phyloP scores from a whole-genome alignment of 1,140 invertebrate genomes.

The Sinonovacula constricta region DNA sequence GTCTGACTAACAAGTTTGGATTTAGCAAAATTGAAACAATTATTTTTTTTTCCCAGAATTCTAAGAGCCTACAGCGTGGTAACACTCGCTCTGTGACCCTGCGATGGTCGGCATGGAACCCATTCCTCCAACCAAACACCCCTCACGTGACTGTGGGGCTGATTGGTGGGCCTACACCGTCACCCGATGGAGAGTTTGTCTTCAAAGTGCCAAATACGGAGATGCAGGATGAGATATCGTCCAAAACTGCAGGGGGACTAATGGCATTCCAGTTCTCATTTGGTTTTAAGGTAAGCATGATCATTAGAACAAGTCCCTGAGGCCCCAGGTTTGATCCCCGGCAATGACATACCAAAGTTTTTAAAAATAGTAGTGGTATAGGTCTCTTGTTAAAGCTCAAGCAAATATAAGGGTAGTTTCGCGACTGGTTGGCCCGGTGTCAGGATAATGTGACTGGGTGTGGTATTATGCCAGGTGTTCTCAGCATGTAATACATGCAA shows the following conservation, averaged over 20 bases:
- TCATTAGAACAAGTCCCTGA: no score
- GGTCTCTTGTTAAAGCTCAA: no score
- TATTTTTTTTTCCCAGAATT: slow-evolving; percentile 58
- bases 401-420: no score
- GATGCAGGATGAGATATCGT: slow-evolving; percentile 69
- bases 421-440: no score
- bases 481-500: no score
- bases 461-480: no score
- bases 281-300: slow-evolving; percentile 59
- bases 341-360: no score
- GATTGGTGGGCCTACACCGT: slow-evolving; percentile 67
- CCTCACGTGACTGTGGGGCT: slow-evolving; percentile 60
- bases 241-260: slow-evolving; percentile 66
- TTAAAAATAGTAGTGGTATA: no score
- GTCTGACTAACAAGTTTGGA: no score
- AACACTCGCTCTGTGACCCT: slow-evolving; percentile 68
- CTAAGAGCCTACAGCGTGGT: slow-evolving; percentile 59
- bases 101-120: slow-evolving; percentile 76
- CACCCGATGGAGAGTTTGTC: slow-evolving; percentile 73
- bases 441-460: no score
- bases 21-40: no score
- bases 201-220: slow-evolving; percentile 70
- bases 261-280: slow-evolving; percentile 67
- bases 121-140: slow-evolving; percentile 64
- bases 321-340: no score